A percentile compares a stretch with the other conserved stretches of the same genome.
Conservation (phyloP, 2,113 vertebrate species). For the Aspidoscelis tigris region DNA sequence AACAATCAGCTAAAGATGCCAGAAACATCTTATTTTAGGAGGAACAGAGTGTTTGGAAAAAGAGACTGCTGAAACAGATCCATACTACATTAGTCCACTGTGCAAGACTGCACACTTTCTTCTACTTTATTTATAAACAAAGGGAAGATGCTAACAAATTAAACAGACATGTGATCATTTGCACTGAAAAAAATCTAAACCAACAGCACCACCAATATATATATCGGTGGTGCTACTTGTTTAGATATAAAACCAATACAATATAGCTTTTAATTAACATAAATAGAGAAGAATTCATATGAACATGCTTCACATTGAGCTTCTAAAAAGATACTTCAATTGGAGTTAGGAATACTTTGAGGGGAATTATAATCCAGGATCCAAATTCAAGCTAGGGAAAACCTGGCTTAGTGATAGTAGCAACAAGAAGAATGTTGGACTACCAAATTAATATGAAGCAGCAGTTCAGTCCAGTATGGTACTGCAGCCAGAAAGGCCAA, state of each 20-base stretch:
- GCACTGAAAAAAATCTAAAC: not conserved
- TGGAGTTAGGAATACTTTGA: not conserved
- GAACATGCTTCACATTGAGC: not conserved
- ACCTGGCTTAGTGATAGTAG: no score
- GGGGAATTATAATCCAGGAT: no score
- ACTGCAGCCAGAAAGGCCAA: no score
- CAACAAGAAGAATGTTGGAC: no score
- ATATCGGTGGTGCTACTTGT: no score
- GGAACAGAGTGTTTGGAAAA: not conserved
- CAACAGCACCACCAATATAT: not conserved
- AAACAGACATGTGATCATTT: not conserved
- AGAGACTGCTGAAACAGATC: not conserved
- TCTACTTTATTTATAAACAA: constrained; percentile 7
- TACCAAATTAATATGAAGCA: no score
- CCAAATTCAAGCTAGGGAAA: no score
- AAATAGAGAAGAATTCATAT: not conserved
- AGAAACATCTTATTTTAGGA: constrained; percentile 12
- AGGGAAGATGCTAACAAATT: not conserved
- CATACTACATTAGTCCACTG: constrained; percentile 18
- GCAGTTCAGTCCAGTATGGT: no score
- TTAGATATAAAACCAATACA: not conserved
- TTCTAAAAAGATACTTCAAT: not conserved
- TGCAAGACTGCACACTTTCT: not conserved
- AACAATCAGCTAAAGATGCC: constrained; percentile 6
- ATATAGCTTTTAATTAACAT: not conserved